These are phyloP conservation scores for Didymodactylos carnosus DNA, from an alignment of 2,888 invertebrate species.

Conservation along the genomic window DNA sequence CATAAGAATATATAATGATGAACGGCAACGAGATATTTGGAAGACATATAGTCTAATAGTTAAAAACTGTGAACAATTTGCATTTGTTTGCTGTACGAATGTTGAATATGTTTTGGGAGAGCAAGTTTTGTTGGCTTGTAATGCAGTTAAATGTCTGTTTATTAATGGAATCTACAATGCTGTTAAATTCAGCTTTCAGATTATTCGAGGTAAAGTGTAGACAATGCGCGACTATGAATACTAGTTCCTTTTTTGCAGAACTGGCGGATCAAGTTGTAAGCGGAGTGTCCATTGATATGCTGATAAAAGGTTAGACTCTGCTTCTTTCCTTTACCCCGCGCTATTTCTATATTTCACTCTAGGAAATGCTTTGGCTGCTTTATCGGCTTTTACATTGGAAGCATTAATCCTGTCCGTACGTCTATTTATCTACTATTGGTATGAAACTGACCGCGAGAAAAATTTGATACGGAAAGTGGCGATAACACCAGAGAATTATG, in stretches of 20 bases:
- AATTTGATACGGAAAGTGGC: not conserved
- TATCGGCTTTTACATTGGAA: not conserved
- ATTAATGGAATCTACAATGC: not conserved
- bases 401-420: not conserved
- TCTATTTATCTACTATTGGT: not conserved
- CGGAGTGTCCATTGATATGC: not conserved
- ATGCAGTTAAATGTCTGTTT: not conserved
- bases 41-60: not conserved
- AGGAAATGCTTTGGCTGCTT: not conserved
- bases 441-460: not conserved
- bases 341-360: not conserved
- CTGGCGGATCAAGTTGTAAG: not conserved
- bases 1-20: not conserved
- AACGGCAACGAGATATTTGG: not conserved
- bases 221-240: not conserved
- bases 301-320: not conserved
- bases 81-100: not conserved
- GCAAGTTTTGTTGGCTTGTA: not conserved
- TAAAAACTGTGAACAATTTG: not conserved
- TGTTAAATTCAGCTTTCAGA: not conserved
- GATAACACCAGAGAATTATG: not conserved
- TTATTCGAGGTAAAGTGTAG: not conserved
- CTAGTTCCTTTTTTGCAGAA: not conserved
- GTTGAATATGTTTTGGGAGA: not conserved
- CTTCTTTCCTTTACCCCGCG: not conserved